Percentiles rank a stretch among this genome's conserved stretches.
phyloP scores from a whole-genome alignment of 2,797 vertebrate species.

The Acanthopagrus latus region DNA sequence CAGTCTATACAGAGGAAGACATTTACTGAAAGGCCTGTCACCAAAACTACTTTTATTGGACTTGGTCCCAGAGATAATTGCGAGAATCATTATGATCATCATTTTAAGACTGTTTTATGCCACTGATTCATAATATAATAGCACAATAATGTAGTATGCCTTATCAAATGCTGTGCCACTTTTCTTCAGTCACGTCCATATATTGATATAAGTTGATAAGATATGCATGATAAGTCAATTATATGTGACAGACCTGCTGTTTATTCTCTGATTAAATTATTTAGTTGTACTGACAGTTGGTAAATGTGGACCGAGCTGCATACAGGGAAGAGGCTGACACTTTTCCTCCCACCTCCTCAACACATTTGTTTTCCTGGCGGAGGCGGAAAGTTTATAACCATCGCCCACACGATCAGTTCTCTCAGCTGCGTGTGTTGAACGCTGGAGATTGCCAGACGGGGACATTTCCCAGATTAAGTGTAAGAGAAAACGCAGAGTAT shows the following conservation, averaged over 20 bases:
- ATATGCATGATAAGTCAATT: too few relatives aligned
- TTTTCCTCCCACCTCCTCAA: background rate
- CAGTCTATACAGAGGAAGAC: background rate
- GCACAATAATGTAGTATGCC: too few relatives aligned
- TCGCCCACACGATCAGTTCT: background rate
- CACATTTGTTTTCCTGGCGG: background rate
- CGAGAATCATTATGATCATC: too few relatives aligned
- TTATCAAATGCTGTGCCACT: too few relatives aligned
- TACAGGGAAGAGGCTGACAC: background rate
- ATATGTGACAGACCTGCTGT: background rate
- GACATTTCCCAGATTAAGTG: background rate
- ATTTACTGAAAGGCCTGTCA: too few relatives aligned
- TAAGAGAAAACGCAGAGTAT: background rate
- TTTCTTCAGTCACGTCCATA: too few relatives aligned
- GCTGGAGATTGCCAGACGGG: background rate
- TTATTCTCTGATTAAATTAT: background rate
- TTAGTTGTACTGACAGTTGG: background rate
- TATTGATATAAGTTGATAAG: too few relatives aligned
- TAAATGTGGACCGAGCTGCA: background rate
- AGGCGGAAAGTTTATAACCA: slow-evolving; percentile 4
- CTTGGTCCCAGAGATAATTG: too few relatives aligned
- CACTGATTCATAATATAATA: too few relatives aligned
- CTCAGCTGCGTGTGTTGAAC: background rate
- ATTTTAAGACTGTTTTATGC: too few relatives aligned
- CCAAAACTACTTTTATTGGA: too few relatives aligned